Conservation (phyloP, 2,888 invertebrate genomes). For the Aporophyla lueneburgensis region DNA sequence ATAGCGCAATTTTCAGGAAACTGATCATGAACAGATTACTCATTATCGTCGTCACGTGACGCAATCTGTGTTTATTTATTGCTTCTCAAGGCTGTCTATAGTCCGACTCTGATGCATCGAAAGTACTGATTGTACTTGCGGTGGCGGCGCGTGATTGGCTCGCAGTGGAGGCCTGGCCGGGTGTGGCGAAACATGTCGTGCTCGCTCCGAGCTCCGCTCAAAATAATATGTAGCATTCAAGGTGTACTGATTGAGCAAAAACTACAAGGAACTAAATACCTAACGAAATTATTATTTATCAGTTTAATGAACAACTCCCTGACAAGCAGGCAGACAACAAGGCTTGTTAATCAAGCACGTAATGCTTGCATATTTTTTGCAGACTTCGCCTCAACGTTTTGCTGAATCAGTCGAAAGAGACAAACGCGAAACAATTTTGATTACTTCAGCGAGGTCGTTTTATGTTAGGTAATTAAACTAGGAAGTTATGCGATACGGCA, state of each 20-base stretch:
- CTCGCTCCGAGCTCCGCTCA: constrained; percentile 70
- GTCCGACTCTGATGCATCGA: constrained; percentile 83
- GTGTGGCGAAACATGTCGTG: constrained; percentile 86
- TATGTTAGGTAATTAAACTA: constrained; percentile 52
- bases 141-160: constrained; percentile 84
- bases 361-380: constrained; percentile 69
- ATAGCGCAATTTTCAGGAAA: constrained; percentile 31
- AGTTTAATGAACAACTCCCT: constrained; percentile 19
- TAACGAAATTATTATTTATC: constrained; percentile 6
- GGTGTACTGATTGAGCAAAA: constrained; percentile 63
- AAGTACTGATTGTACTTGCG: constrained; percentile 82
- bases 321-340: not conserved
- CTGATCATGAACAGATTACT: constrained; percentile 40
- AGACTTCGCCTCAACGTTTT: constrained; percentile 50
- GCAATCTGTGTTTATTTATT: constrained; percentile 77
- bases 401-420: constrained; percentile 60
- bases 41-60: constrained; percentile 73
- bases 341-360: constrained; percentile 55
- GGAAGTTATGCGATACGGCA: constrained; percentile 55
- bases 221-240: constrained; percentile 69
- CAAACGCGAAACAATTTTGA: constrained; percentile 60
- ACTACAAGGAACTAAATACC: constrained; percentile 41
- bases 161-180: constrained; percentile 86
- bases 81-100: constrained; percentile 83
- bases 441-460: constrained; percentile 67